These are phyloP conservation scores for Chironomus tentans DNA, from an alignment of 2,888 invertebrate genomes.

Conservation along the genomic window DNA sequence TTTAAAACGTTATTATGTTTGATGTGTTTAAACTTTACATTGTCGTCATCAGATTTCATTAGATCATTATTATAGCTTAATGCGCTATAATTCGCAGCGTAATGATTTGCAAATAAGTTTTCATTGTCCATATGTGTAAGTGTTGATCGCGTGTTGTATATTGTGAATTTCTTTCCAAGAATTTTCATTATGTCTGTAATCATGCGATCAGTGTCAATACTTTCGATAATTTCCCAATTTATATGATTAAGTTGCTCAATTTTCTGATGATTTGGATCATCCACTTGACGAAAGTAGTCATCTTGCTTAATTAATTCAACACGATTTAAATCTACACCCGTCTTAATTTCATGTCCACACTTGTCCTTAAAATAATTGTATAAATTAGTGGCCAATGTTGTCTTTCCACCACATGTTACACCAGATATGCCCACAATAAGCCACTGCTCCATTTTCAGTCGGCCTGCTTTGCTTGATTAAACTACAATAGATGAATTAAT, in stretches of 20 bases:
- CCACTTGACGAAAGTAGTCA: conserved; percentile 59
- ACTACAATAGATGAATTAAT: no score
- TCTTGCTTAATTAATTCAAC: conserved; percentile 60
- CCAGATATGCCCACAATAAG: conserved; percentile 64
- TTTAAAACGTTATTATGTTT: conserved; percentile 37
- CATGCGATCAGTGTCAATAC: conserved; percentile 67
- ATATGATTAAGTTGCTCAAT: conserved; percentile 58
- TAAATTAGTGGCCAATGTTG: conserved; percentile 56
- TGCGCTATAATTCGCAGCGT: conserved; percentile 6
- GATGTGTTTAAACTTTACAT: conserved; percentile 30
- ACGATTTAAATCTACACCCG: conserved; percentile 39
- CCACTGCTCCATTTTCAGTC: conserved; percentile 45
- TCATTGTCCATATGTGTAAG: not conserved
- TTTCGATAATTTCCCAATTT: conserved; percentile 58
- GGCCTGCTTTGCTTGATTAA: no score
- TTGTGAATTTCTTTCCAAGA: conserved; percentile 32
- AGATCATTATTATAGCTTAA: conserved; percentile 28
- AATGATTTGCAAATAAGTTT: not conserved
- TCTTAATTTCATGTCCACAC: conserved; percentile 32
- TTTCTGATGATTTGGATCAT: conserved; percentile 54
- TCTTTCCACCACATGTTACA: conserved; percentile 77
- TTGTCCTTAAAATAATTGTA: conserved; percentile 38
- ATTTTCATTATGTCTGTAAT: conserved; percentile 47
- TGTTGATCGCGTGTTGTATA: conserved; percentile 14
- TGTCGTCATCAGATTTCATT: conserved; percentile 30